phyloP scores from a whole-genome alignment of 2,797 vertebrate genomes.

The Crocodylus rhombifer region DNA sequence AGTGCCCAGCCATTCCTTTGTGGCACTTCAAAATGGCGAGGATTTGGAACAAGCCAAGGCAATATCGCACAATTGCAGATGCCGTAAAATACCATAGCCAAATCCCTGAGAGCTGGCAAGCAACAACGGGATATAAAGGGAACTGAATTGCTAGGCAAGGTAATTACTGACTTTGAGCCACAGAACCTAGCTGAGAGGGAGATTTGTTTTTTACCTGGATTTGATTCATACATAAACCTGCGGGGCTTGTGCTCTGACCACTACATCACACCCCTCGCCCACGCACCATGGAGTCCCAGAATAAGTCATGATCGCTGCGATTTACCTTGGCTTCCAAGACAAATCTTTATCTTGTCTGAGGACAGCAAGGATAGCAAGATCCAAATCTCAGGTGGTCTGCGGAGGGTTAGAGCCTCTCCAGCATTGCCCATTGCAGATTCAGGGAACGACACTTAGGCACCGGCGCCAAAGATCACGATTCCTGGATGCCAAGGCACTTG shows the following conservation, averaged over 20 bases:
- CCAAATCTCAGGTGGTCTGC: background rate
- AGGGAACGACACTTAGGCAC: background rate
- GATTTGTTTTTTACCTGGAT: background rate
- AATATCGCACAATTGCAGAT: background rate
- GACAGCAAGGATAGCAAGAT: background rate
- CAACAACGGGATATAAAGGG: background rate
- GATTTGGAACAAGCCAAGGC: background rate
- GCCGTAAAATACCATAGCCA: background rate
- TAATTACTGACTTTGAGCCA: background rate
- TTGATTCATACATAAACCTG: background rate
- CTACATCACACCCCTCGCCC: background rate
- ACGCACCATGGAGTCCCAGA: background rate
- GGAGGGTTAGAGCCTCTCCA: background rate
- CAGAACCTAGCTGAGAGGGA: background rate
- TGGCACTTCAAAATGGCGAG: background rate
- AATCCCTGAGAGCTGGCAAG: rapidly evolving
- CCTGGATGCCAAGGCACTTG: background rate
- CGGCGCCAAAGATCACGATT: background rate
- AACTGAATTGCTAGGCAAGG: background rate
- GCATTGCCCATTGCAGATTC: rapidly evolving
- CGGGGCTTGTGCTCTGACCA: background rate
- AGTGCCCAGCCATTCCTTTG: background rate
- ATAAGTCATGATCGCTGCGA: background rate
- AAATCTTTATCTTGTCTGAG: background rate
- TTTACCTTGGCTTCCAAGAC: background rate